A percentile compares a stretch with the other conserved stretches of the same genome.
Conservation (phyloP, 2,888 invertebrate species). For the Syritta pipiens region DNA sequence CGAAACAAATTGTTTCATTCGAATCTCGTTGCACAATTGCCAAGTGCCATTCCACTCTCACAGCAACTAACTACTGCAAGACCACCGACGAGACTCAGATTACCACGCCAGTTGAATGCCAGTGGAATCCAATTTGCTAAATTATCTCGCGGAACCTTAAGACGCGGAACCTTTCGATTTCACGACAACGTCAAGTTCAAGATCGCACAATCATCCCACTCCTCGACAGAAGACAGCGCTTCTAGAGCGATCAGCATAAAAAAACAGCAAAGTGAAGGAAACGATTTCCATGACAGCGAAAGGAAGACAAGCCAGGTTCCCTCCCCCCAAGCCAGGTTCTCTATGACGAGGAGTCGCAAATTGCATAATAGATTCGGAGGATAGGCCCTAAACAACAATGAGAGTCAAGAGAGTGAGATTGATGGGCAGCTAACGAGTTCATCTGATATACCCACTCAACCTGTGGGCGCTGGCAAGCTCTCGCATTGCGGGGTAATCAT, state of each 20-base stretch:
- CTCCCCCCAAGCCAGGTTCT: constrained; percentile 18
- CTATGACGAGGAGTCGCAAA: constrained; percentile 45
- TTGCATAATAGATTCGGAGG: constrained; percentile 56
- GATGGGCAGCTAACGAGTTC: constrained; percentile 60
- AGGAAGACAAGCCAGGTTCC: constrained; percentile 40
- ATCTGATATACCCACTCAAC: constrained; percentile 43
- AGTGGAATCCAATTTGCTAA: constrained; percentile 23
- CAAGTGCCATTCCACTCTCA: constrained; percentile 21
- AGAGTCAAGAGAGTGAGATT: constrained; percentile 52
- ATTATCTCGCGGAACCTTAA: constrained; percentile 4
- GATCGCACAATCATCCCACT: constrained; percentile 36
- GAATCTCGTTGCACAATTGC: constrained; percentile 1
- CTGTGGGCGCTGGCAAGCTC: not conserved
- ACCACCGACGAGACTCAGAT: constrained; percentile 9
- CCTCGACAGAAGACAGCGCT: not conserved
- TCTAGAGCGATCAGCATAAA: not conserved
- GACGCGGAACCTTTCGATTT: constrained; percentile 46
- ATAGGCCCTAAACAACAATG: constrained; percentile 23
- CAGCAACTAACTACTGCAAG: not conserved
- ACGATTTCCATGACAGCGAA: constrained; percentile 36
- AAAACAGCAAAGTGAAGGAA: constrained; percentile 12
- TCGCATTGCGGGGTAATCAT: constrained; percentile 46
- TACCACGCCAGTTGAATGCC: not conserved
- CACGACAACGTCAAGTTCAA: constrained; percentile 54
- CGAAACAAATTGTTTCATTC: constrained; percentile 17